Conservation (phyloP, 2,888 invertebrate species). For the Xestia xanthographa region DNA sequence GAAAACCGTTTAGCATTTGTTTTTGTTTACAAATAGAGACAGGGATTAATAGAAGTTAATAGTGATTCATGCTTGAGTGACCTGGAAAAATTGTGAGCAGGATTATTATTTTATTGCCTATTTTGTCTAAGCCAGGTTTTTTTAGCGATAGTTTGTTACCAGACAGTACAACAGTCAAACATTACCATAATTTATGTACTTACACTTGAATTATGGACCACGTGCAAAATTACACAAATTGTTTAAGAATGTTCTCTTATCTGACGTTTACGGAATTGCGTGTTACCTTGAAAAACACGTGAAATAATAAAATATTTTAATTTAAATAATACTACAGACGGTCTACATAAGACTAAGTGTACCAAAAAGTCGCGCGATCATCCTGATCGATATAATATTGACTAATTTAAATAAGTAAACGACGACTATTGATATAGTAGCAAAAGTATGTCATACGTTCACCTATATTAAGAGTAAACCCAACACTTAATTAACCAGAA, state of each 20-base stretch:
- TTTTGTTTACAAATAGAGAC: constrained; percentile 45
- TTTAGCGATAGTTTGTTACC: neutral
- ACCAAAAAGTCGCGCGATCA: neutral
- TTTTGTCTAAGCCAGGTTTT: neutral
- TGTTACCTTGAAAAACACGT: constrained; percentile 28
- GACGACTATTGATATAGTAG: constrained; percentile 1
- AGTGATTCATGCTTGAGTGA: constrained; percentile 28
- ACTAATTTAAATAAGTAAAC: constrained; percentile 22
- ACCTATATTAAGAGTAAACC: constrained; percentile 20
- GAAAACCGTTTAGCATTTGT: constrained; percentile 23
- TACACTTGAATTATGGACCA: neutral
- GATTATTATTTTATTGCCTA: no score
- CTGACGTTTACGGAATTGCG: neutral
- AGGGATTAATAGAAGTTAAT: neutral
- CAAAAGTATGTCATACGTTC: constrained; percentile 14
- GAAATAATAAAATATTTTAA: constrained; percentile 3
- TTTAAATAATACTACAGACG: constrained; percentile 2
- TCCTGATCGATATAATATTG: constrained; percentile 11
- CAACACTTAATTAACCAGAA: constrained; percentile 23
- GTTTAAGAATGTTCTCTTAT: neutral
- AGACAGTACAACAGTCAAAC: neutral
- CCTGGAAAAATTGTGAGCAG: neutral
- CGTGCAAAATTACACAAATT: neutral
- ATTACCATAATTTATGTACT: neutral
- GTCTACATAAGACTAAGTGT: neutral